Evolutionary conservation across 2,888 invertebrate genomes (phyloP).

Genomic region (Myathropa florea): DNA sequence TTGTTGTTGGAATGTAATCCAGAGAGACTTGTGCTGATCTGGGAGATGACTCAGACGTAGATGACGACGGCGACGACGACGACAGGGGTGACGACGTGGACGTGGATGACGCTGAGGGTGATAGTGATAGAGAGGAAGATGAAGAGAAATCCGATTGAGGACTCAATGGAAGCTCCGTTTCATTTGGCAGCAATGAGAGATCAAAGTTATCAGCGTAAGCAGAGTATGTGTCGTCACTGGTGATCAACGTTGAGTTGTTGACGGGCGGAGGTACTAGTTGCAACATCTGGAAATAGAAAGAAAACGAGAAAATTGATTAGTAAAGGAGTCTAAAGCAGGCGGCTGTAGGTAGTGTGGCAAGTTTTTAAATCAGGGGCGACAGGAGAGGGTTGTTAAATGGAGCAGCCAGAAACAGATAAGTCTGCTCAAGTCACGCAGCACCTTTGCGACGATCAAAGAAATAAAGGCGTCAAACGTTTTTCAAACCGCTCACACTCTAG

Average conservation of each 20-base stretch:
- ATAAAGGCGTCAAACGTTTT: too few relatives aligned
- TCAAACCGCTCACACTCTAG: too few relatives aligned
- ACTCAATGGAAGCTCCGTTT: constrained; percentile 80
- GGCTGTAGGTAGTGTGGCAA: neutral
- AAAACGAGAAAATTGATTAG: neutral
- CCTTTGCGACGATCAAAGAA: too few relatives aligned
- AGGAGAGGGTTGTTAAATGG: too few relatives aligned
- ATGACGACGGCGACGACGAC: neutral
- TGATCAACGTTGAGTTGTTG: constrained; percentile 66
- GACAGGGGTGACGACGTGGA: constrained; percentile 12
- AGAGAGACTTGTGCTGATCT: constrained; percentile 63
- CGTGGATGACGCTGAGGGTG: constrained; percentile 81
- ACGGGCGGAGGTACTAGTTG: constrained; percentile 46
- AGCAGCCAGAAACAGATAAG: too few relatives aligned
- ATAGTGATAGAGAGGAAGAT: constrained; percentile 76
- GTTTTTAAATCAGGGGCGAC: too few relatives aligned
- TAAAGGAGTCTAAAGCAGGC: neutral
- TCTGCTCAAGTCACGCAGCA: too few relatives aligned
- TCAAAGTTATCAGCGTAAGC: constrained; percentile 85
- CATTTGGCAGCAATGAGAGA: constrained; percentile 87
- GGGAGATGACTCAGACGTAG: constrained; percentile 20
- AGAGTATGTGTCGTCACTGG: constrained; percentile 75
- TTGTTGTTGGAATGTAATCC: constrained; percentile 75
- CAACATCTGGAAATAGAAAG: constrained; percentile 54
- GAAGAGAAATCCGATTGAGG: constrained; percentile 80